A percentile compares a stretch with the other conserved stretches of the same genome.
Evolutionary conservation across 2,113 vertebrate genomes (phyloP).

Genomic region (Lethenteron camtschaticum): DNA sequence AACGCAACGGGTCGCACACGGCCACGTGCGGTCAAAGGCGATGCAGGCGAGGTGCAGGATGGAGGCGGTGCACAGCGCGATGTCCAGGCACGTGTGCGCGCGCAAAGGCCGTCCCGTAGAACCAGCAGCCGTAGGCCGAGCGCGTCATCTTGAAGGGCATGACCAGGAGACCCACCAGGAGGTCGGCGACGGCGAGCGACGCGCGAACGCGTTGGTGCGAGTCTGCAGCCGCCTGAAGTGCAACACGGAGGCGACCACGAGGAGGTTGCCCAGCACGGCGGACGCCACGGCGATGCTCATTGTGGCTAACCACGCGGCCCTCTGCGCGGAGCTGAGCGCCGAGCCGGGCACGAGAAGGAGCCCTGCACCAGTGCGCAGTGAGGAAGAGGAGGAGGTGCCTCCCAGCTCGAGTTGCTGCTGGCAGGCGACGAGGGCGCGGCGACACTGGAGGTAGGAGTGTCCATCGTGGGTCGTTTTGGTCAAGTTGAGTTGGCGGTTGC

Average conservation of each 20-base stretch:
- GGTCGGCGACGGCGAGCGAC: conserved; percentile 18
- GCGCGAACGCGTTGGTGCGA: conserved; percentile 19
- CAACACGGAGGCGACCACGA: conserved; percentile 15
- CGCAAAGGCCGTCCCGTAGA: conserved; percentile 18
- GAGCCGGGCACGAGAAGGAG: no score
- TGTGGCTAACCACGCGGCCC: conserved; percentile 18
- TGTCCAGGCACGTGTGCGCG: conserved; percentile 21
- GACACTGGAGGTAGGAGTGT: no score
- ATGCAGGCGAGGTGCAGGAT: conserved; percentile 24
- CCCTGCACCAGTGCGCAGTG: no score
- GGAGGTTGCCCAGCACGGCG: conserved; percentile 17
- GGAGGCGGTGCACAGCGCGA: conserved; percentile 18
- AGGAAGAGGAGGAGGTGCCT: no score
- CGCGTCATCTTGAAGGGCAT: conserved; percentile 17
- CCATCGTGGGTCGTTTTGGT: no score
- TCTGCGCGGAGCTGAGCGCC: no score
- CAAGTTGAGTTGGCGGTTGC: no score
- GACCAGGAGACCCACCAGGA: conserved; percentile 16
- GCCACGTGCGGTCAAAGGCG: conserved; percentile 20
- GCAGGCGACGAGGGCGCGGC: no score
- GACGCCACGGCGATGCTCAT: conserved; percentile 10
- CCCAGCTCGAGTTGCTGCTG: no score
- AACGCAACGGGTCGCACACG: conserved; percentile 19
- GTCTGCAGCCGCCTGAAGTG: conserved; percentile 20
- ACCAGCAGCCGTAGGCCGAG: conserved; percentile 21